Conservation (phyloP, 2,797 vertebrate species). For the Tympanoctomys barrerae region DNA sequence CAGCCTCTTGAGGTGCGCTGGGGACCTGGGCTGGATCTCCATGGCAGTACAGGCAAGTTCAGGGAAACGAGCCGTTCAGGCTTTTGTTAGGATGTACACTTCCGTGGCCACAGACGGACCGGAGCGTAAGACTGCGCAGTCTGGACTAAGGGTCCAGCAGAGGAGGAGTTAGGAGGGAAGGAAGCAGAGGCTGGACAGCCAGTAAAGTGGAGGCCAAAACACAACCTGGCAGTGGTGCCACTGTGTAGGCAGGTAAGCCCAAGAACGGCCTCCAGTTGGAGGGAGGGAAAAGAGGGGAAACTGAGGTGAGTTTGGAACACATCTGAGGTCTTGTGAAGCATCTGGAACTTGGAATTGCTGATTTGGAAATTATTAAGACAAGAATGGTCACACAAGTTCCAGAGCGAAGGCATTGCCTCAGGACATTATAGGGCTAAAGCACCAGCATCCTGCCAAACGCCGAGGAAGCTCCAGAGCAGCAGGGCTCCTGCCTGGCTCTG, state of each 20-base stretch:
- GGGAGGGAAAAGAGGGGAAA: not conserved
- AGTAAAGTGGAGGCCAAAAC: not conserved
- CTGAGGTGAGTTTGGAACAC: not conserved
- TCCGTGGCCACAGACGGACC: not conserved
- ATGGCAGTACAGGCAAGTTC: not conserved
- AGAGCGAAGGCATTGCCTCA: not conserved
- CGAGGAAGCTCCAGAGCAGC: not conserved
- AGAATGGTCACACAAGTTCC: not conserved
- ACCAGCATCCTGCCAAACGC: not conserved
- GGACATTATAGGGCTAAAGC: not conserved
- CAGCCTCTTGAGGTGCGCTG: not conserved
- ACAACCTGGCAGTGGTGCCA: not conserved
- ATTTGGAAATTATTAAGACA: not conserved
- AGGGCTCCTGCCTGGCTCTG: not conserved
- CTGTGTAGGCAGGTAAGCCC: not conserved
- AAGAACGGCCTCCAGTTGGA: not conserved
- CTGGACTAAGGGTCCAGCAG: not conserved
- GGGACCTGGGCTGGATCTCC: not conserved
- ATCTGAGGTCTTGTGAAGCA: not conserved
- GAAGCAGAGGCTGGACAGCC: not conserved
- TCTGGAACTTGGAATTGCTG: not conserved
- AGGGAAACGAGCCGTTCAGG: not conserved
- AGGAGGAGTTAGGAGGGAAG: not conserved
- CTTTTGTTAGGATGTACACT: not conserved
- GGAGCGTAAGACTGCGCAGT: not conserved